A percentile compares a stretch with the other conserved stretches of the same genome.
phyloP scores from a whole-genome alignment of 2,888 invertebrate species.

The Bembecia ichneumoniformis region DNA sequence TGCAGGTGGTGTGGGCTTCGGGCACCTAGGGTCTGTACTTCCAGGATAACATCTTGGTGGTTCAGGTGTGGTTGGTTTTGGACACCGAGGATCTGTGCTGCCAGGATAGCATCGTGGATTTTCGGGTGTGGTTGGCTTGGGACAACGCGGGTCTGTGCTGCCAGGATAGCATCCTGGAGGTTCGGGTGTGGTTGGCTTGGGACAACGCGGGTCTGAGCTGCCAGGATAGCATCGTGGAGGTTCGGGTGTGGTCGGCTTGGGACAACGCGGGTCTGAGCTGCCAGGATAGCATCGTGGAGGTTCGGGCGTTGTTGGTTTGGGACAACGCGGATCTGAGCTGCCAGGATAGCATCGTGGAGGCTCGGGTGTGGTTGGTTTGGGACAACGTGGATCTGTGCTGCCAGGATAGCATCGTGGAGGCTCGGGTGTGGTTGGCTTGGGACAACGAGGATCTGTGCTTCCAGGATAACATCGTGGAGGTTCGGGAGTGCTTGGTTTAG shows the following conservation, averaged over 20 bases:
- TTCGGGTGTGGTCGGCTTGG: constrained; percentile 21
- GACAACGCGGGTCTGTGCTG: constrained; percentile 17
- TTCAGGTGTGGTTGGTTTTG: constrained; percentile 18
- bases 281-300: constrained; percentile 15
- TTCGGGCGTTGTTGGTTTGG: constrained; percentile 25
- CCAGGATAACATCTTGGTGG: constrained; percentile 27
- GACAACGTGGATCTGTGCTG: constrained; percentile 5
- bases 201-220: constrained; percentile 19
- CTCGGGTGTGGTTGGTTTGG: constrained; percentile 11
- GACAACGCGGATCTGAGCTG: constrained; percentile 13
- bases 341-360: constrained; percentile 29
- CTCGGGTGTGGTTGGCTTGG: constrained; percentile 16
- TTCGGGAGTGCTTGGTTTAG: constrained; percentile 16
- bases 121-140: constrained; percentile 18
- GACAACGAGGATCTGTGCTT: constrained; percentile 21
- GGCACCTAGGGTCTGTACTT: constrained; percentile 22
- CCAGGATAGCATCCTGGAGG: constrained; percentile 21
- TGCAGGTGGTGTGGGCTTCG: too few relatives aligned
- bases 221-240: constrained; percentile 18
- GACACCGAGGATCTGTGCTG: constrained; percentile 19
- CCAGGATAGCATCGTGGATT: constrained; percentile 28
- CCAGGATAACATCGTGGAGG: constrained; percentile 23
- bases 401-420: constrained; percentile 13
- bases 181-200: constrained; percentile 20
- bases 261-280: constrained; percentile 29